Base-by-base conservation (phyloP, 2,888 invertebrate species). In the Cyclophora albipunctata region DNA sequence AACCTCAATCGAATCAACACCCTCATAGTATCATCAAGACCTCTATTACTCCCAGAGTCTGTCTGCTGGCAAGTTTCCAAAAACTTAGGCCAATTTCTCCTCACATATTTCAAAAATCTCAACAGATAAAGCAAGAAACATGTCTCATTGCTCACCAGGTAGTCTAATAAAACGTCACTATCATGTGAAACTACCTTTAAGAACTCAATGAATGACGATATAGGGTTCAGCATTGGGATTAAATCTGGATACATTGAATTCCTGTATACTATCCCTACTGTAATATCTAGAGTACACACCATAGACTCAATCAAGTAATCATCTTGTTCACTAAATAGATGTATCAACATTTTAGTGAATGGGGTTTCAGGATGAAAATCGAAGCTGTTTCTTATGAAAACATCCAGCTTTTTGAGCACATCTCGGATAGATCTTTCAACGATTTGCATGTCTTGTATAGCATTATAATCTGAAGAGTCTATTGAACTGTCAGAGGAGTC, bases 251-350 rank as follows among this genome's bases (percentile, higher is more conserved):
- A 94, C 52, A 94, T 92, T 0, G 94, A 93, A 68, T 95, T 94
- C 47, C 95, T 91, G 72, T 95, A 94, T 34, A 94, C 94, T 51
- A 96, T 93, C 42, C 96, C 96, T 34, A 94, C 93, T 0, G 95
- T 95, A 45, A 96, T 96, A 77, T 97, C 96, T 46, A 97, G 81
- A 41, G 95, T 95, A 75, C 96, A 96, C 4, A 97, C 95, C 96
- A 97, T 96, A 3, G 96, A 94, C 85, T 97, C 97, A 52, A 97
- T 95, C 63, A 97, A 84, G 68, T 95, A 95, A 79, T 97, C 97
- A 71, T 97, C 96, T 76, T 97, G 96, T 79, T 97, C 96, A 65
- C 94, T 94, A 69, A 97, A 96, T 51, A 97, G 84, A 75, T 95
- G 95, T 52, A 96, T 94, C 47, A 97, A 90, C 90, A 96, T 95